phyloP scores from a whole-genome alignment of 2,113 vertebrate genomes.

The Microtus pennsylvanicus region DNA sequence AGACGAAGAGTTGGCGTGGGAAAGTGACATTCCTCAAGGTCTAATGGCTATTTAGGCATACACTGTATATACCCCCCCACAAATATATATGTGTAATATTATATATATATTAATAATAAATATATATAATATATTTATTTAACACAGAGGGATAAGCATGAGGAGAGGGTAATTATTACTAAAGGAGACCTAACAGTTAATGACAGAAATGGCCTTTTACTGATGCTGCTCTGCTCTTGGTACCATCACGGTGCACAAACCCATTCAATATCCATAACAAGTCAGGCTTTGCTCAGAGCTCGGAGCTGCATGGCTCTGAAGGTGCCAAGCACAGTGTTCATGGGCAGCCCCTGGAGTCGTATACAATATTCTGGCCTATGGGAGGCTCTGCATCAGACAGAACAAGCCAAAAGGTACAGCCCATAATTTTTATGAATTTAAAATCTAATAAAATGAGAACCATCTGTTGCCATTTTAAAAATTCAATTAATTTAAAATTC shows the following conservation, averaged over 20 bases:
- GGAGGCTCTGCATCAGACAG: background rate
- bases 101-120: too few species aligned
- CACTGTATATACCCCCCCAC: background rate
- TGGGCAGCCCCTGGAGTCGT: background rate
- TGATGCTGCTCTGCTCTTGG: background rate
- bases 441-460: constrained; percentile 75
- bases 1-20: constrained; percentile 85
- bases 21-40: constrained; percentile 80
- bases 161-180: constrained; percentile 48
- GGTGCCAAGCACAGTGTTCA: background rate
- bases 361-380: background rate
- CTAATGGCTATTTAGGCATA: constrained; percentile 68
- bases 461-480: constrained; percentile 75
- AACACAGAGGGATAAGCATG: constrained; percentile 69
- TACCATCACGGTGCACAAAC: background rate
- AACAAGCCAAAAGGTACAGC: constrained; percentile 59
- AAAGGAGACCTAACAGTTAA: constrained; percentile 31
- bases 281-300: background rate
- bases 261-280: background rate
- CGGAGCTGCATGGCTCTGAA: accelerated
- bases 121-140: constrained; percentile 19
- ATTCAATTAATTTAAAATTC: constrained; percentile 76
- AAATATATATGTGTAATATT: too few species aligned
- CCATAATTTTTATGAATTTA: constrained; percentile 65
- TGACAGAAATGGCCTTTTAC: constrained; percentile 39